A percentile compares a stretch with the other conserved stretches of the same genome.
Conservation (phyloP, 2,797 vertebrate species). For the Parauchenoglanis punctatus region DNA sequence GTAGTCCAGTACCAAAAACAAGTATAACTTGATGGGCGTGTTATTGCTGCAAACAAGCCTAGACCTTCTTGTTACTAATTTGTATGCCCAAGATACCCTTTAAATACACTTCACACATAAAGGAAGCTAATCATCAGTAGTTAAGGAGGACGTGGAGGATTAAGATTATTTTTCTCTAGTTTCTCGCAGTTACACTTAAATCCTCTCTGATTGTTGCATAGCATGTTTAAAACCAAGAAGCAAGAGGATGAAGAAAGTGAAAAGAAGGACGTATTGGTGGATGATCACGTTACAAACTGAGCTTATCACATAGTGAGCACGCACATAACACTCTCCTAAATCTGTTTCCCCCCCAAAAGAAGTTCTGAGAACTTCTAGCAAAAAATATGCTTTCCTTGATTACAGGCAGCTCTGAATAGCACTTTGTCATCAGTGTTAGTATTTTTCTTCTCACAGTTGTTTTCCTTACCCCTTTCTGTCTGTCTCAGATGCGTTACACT, state of each 20-base stretch:
- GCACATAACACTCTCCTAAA: too few species aligned
- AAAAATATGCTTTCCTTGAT: not conserved
- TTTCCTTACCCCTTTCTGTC: not conserved
- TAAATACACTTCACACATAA: not conserved
- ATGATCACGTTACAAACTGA: not conserved
- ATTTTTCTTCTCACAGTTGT: not conserved
- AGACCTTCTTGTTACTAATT: not conserved
- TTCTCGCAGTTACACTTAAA: not conserved
- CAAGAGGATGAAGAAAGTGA: not conserved
- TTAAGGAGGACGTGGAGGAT: not conserved
- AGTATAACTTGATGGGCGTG: not conserved
- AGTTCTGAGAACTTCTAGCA: not conserved
- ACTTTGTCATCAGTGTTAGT: not conserved
- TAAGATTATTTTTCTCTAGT: not conserved
- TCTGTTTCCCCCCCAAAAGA: not conserved
- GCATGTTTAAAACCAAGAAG: not conserved
- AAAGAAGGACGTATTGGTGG: not conserved
- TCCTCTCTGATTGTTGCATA: not conserved
- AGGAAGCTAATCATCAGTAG: not conserved
- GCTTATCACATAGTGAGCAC: not conserved
- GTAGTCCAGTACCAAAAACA: not conserved
- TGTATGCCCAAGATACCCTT: not conserved
- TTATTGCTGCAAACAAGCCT: not conserved
- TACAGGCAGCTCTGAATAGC: not conserved
- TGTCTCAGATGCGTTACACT: conserved; percentile 85